Percentiles rank a stretch among this genome's conserved stretches.
These are phyloP conservation scores for Morone saxatilis DNA, from an alignment of 2,113 vertebrate species.

Conservation along the genomic window DNA sequence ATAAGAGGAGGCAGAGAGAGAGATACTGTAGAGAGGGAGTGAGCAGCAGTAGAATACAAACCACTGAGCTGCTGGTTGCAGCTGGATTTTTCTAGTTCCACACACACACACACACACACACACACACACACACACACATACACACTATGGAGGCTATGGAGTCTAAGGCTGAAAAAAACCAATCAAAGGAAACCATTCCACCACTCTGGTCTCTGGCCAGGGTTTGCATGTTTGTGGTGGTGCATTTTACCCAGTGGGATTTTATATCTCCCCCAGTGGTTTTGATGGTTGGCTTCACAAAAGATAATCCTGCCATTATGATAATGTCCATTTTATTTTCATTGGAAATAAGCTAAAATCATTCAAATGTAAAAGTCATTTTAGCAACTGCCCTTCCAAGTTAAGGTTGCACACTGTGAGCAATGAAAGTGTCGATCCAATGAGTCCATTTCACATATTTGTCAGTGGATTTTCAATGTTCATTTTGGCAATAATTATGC, in stretches of 20 bases:
- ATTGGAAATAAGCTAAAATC: not conserved
- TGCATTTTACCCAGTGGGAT: not conserved
- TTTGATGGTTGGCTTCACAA: not conserved
- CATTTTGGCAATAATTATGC: not conserved
- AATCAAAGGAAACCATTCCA: slow-evolving; percentile 1
- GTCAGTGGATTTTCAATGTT: not conserved
- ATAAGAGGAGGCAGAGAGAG: not conserved
- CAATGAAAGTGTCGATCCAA: too few species aligned
- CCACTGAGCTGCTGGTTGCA: slow-evolving; percentile 66
- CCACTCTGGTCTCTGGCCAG: not conserved
- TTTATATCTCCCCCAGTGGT: not conserved
- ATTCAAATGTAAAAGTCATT: not conserved
- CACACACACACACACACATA: slow-evolving; percentile 10
- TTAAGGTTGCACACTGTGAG: not conserved
- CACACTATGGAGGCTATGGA: not conserved
- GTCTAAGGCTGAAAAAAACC: slow-evolving; percentile 19
- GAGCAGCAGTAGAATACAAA: slow-evolving; percentile 57
- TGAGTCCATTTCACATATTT: too few species aligned
- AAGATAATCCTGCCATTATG: not conserved
- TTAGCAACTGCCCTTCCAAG: not conserved
- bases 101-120: slow-evolving; percentile 22
- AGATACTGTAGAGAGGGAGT: slow-evolving; percentile 13
- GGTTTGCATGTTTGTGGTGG: not conserved
- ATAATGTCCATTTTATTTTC: not conserved
- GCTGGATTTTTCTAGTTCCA: slow-evolving; percentile 74